Evolutionary conservation across 1,140 invertebrate species (phyloP), one percentile per base, ranked within the genome.

Genomic region (Glossosoma conforme): DNA sequence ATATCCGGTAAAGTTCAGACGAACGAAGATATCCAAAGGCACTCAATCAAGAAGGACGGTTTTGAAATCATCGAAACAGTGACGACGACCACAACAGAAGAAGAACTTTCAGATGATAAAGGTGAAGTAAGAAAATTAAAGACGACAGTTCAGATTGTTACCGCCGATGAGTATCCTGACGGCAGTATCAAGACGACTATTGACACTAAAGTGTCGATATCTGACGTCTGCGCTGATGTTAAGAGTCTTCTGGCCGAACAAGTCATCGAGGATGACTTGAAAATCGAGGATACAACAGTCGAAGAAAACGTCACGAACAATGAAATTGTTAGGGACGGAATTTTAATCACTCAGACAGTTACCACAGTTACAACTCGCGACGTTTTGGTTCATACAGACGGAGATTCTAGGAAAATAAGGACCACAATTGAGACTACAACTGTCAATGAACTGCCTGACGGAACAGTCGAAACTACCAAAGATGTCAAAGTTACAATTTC

Each of bases 121-220:
- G 62, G 61, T 20, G 56, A 58, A 41, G 49, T 68, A 11, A 63
- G 56, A 44, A 75, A 75, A 63, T 46, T 72, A 28, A 74, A 74
- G 58, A 71, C 61, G 3, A 63, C 65, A 9, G 67, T 63, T 43
- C 65, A 59, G 32, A 47, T 70, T 9, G 69, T 67, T 11, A 73
- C 68, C 15, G 69, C 67, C 30, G 70, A 75, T 56, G 61, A 65
- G 40, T 75, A 70, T 59, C 70, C 72, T 14, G 70, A 75, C 58
- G 69, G 69, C 28, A 72, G 68, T 28, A 65, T 69, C n/a, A 64
- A 56, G 53, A 59, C 53, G 2, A 47, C 57, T 10, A 59, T 50
- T 4, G 57, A 59, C 46, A 59, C 57, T 9, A 59, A 61, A 45
- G 67, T 58, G 13, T 50, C 56, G 25, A 54, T 58, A 35, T 49